These are phyloP conservation scores for Rhagoletis zephyria DNA, from an alignment of 1,140 invertebrate species.

Conservation along the genomic window DNA sequence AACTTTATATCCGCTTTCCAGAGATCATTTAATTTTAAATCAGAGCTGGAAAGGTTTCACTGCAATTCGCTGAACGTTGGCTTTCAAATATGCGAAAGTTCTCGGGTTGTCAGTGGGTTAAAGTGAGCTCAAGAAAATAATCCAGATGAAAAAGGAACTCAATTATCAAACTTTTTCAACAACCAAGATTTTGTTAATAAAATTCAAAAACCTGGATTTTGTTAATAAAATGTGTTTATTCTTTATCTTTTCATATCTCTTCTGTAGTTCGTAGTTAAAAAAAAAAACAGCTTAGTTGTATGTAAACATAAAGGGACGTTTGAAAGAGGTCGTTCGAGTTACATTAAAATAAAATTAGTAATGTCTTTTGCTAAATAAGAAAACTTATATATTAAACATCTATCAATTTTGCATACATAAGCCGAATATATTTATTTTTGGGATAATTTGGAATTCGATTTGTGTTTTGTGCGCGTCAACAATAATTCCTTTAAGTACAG, in stretches of 20 bases:
- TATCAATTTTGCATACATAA: background rate
- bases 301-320: constrained; percentile 42
- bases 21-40: too few relatives aligned
- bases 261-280: constrained; percentile 23
- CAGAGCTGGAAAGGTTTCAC: too few relatives aligned
- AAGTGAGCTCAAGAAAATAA: too few relatives aligned
- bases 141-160: too few relatives aligned
- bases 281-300: constrained; percentile 7
- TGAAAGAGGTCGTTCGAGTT: constrained; percentile 36
- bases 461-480: constrained; percentile 29
- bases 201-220: background rate
- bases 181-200: background rate
- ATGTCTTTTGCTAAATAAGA: constrained; percentile 18
- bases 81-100: too few relatives aligned
- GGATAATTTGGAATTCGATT: background rate
- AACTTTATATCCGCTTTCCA: too few relatives aligned
- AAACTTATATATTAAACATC: too few relatives aligned
- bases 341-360: constrained; percentile 26
- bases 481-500: constrained; percentile 42
- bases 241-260: constrained; percentile 14
- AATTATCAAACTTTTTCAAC: too few relatives aligned
- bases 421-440: background rate
- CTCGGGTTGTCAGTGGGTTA: too few relatives aligned
- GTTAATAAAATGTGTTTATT: constrained; percentile 30
- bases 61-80: too few relatives aligned